Base-by-base conservation (phyloP, 2,797 vertebrate genomes). In the Serranus cabrilla region DNA sequence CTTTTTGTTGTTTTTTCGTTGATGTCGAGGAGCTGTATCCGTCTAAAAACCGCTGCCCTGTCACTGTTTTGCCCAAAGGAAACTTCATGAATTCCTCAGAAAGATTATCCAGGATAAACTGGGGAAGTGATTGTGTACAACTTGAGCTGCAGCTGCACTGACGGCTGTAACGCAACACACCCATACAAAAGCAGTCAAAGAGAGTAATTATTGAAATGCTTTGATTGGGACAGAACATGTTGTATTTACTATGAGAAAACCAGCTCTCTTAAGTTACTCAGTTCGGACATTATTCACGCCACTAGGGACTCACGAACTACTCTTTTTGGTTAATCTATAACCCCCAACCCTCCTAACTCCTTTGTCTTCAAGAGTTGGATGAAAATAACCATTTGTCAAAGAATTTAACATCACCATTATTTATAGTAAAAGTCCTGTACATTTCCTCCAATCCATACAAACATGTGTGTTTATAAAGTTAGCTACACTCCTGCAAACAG, bases 91-190 rank as follows among this genome's bases (percentile, higher is more conserved):
- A 71, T 80, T 72, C 49, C 59, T 61, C 46, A 51, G 13, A 21
- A 50, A 71, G 67, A 75, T 73, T 43, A 59, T 64, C 56, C 14
- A 13, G 58, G 69, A 62, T 74, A 54, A 80, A 70, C 46, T 4
- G 37, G 11, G 17, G 63, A 70, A 58, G 62, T 66, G 77, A 63
- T 17, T 37, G 63, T 42, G 59, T 52, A 40, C 18, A 49, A 47
- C 8, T 50, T 23, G 47, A 74, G 47, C 56, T 65, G 31, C 47
- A 66, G 49, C 45, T 40, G 46, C 59, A 62, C n/a, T 45, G 27
- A 56, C 43, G 46, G 21, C 9, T 52, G 18, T n/a, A 11, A 65
- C 61, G 39, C 55, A 62, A 56, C 3, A 37, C 54, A 25, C 31
- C 42, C 23, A 21, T 62, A 17, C 21, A 39, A 37, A 55, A n/a